Conservation (phyloP, 30 jellyfish, hydroid and myxozoan species). For the Morbakka virulenta region DNA sequence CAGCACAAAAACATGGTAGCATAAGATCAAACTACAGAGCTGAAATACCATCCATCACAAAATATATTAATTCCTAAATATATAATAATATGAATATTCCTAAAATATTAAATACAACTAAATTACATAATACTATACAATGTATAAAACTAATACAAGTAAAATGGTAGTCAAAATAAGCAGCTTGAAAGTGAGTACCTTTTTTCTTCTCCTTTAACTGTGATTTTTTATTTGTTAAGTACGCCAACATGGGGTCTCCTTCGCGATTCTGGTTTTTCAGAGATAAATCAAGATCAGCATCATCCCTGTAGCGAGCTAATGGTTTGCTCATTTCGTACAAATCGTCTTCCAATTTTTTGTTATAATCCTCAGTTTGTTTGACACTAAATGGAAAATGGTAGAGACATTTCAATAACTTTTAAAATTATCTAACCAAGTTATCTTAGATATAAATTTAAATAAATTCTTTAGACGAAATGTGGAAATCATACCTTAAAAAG, state of each 20-base stretch:
- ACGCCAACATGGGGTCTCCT: constrained; percentile 96
- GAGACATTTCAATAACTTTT: neutral
- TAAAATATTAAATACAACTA: too few species aligned
- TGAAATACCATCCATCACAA: too few species aligned
- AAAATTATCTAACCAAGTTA: neutral
- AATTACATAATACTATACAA: too few species aligned
- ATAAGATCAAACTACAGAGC: too few species aligned
- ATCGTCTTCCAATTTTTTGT: constrained; percentile 55
- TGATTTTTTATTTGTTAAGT: constrained; percentile 41
- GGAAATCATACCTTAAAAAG: too few species aligned
- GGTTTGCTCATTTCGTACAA: constrained; percentile 90
- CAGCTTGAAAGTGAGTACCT: too few species aligned
- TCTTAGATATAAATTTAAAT: neutral
- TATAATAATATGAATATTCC: too few species aligned
- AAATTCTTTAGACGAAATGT: too few species aligned
- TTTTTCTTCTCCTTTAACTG: constrained; percentile 53
- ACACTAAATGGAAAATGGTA: constrained; percentile 24
- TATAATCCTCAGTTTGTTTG: constrained; percentile 62
- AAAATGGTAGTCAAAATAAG: too few species aligned
- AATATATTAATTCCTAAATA: too few species aligned
- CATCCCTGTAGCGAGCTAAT: constrained; percentile 92
- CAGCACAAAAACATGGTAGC: too few species aligned
- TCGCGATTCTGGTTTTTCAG: constrained; percentile 70
- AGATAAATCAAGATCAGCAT: constrained; percentile 74
- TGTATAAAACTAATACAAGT: too few species aligned